Base-by-base conservation (phyloP, 2,888 invertebrate species). In the Drosophila fulvimacula region DNA sequence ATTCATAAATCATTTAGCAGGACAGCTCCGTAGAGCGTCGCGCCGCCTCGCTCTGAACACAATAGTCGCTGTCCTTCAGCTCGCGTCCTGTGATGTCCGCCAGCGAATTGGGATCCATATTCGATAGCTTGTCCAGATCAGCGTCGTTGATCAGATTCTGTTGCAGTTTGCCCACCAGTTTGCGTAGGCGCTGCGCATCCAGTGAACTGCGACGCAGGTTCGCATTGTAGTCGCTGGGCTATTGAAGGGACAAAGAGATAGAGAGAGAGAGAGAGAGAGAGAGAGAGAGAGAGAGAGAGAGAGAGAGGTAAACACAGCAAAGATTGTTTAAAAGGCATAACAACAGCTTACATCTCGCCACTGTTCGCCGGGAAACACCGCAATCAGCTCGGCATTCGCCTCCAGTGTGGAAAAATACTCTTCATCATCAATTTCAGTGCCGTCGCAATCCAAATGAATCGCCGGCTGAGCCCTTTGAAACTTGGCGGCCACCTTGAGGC, bases 391-490 rank as follows among this genome's bases (percentile, higher is more conserved):
- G 15, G 97, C 97, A 90, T 98, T 97, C 71, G 95, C 95, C 88
- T 97, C 97, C 80, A 98, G 93, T 10, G 97, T 97, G 53, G 95
- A 96, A 92, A 98, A 98, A 93, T 98, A 98, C 91, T 97, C 97
- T 91, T 98, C 98, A 90, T 98, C 98, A 87, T 98, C 98, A 49
- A 98, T 96, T 93, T 98, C 98, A 0, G 98, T 98, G 27, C 98
- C 98, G 93, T 98, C 98, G 64, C 95, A 95, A 91, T 98, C 98
- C 79, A 98, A 93, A 38, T 97, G 97, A 61, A 98, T 96, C 63
- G 96, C 96, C 64, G 97, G 93, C 66, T 93, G 90, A 5, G 58
- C 27, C 24, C 94, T 92, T 27, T 95, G 94, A 73, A 97, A 93
- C 92, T 96, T 96, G 88, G 95, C 95, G 55, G 95, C 94, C 55